These are phyloP conservation scores for Gastrophysa polygoni DNA, from an alignment of 2,888 invertebrate species.

Conservation along the genomic window DNA sequence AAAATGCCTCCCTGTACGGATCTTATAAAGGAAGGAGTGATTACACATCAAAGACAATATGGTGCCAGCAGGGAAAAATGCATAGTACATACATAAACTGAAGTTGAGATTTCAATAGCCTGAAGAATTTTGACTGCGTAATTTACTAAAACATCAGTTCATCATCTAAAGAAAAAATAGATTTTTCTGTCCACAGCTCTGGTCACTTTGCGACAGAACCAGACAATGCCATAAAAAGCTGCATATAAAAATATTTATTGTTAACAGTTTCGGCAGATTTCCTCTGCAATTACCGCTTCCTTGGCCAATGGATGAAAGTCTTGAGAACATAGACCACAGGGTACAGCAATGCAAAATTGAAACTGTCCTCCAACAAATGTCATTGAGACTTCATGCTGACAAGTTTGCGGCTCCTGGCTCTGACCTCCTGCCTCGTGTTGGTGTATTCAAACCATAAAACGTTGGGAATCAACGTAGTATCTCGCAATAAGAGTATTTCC, in stretches of 20 bases:
- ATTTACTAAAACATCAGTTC: not conserved
- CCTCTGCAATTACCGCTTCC: slow-evolving; percentile 23
- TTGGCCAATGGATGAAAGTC: slow-evolving; percentile 24
- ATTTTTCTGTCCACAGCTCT: slow-evolving; percentile 11
- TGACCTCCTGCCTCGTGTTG: slow-evolving; percentile 81
- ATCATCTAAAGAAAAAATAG: not conserved
- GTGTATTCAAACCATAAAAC: slow-evolving; percentile 94
- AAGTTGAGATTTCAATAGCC: not conserved
- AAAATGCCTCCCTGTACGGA: no score
- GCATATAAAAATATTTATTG: slow-evolving; percentile 31
- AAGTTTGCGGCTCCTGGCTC: slow-evolving; percentile 78
- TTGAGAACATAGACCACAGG: slow-evolving; percentile 21
- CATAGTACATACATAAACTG: no score
- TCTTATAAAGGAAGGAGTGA: no score
- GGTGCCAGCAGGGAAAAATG: not conserved
- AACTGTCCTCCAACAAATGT: slow-evolving; percentile 65
- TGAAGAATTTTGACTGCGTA: not conserved
- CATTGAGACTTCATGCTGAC: slow-evolving; percentile 84
- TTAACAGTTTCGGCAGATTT: slow-evolving; percentile 22
- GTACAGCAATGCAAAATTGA: slow-evolving; percentile 23
- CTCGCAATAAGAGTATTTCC: slow-evolving; percentile 84
- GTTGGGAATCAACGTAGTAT: slow-evolving; percentile 90
- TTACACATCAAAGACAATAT: not conserved
- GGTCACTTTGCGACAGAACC: slow-evolving; percentile 7
- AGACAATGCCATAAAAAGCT: slow-evolving; percentile 22